Percentiles rank a stretch among this genome's conserved stretches.
Conservation (phyloP, 92 coral and sea anemone species). For the Actinostola sp. region DNA sequence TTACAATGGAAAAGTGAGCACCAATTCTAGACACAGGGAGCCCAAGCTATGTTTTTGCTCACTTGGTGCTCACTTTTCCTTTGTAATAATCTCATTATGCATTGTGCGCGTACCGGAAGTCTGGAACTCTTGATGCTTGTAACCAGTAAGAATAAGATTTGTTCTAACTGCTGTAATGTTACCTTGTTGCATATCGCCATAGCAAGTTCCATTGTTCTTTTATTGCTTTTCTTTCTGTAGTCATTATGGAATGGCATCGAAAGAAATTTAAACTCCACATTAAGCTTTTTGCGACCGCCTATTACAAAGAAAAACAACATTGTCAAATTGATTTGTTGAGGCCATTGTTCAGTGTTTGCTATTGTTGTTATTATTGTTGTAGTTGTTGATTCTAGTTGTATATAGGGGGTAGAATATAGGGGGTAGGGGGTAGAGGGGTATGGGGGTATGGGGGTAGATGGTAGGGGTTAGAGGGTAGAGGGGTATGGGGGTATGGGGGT, state of each 20-base stretch:
- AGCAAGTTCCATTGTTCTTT: not conserved
- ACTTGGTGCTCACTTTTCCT: too few species aligned
- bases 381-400: too few species aligned
- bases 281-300: constrained; percentile 1
- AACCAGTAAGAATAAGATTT: too few species aligned
- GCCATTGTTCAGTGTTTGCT: not conserved
- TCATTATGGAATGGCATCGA: not conserved
- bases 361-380: not conserved
- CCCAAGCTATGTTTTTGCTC: too few species aligned
- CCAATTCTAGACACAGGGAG: too few species aligned
- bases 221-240: not conserved
- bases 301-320: not conserved
- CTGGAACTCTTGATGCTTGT: too few species aligned
- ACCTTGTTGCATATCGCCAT: not conserved
- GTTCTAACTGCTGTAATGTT: not conserved
- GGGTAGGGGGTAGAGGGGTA: not conserved
- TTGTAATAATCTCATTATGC: too few species aligned
- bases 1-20: too few species aligned
- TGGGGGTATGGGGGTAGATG: not conserved
- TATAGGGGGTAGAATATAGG: not conserved
- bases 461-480: not conserved
- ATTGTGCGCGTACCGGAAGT: too few species aligned
- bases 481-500: too few species aligned
- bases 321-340: not conserved
- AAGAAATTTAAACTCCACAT: not conserved